phyloP scores from a whole-genome alignment of 2,113 vertebrate genomes.

The Chelonoidis abingdonii region DNA sequence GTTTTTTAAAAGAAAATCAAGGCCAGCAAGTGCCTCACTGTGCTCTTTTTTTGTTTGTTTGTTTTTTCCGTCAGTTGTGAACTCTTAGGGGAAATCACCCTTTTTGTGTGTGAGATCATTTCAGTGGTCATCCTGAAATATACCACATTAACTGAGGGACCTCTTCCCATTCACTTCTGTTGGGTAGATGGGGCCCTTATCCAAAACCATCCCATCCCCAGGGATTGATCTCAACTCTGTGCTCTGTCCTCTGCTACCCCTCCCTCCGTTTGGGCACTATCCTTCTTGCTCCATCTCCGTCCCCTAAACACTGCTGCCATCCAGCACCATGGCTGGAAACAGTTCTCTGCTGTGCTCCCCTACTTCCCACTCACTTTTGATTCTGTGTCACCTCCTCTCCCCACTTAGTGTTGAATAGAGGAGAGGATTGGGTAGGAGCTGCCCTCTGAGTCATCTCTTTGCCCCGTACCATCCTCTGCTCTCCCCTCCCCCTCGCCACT shows the following conservation, averaged over 20 bases:
- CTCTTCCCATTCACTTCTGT: neutral
- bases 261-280: no score
- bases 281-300: no score
- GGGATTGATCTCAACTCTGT: neutral
- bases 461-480: no score
- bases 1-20: no score
- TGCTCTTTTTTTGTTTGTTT: neutral
- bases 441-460: neutral
- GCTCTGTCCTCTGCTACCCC: no score
- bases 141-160: neutral
- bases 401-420: neutral
- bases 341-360: neutral
- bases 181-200: neutral
- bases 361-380: neutral
- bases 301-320: neutral
- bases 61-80: no score
- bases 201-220: neutral
- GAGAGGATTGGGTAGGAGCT: neutral
- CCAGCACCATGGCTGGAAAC: neutral
- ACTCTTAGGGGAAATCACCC: no score
- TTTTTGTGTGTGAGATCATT: neutral
- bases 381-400: neutral
- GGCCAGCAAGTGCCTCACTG: neutral
- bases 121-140: neutral
- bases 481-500: fast-evolving